phyloP scores from a whole-genome alignment of 2,113 vertebrate species.

The Donacobius atricapilla region DNA sequence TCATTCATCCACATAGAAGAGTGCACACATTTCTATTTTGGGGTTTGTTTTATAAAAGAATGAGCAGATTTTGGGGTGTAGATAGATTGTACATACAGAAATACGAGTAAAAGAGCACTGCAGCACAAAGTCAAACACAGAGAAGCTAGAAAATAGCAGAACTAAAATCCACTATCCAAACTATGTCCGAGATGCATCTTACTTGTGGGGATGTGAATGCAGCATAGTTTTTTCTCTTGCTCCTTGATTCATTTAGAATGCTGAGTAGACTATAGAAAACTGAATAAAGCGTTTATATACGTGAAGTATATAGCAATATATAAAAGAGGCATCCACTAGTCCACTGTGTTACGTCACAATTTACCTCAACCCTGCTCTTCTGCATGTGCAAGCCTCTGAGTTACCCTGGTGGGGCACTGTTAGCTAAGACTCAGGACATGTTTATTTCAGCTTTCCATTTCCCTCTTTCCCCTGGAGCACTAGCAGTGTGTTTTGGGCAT shows the following conservation, averaged over 20 bases:
- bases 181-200: neutral
- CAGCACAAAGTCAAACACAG: neutral
- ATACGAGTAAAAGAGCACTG: neutral
- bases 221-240: neutral
- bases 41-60: neutral
- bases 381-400: neutral
- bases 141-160: neutral
- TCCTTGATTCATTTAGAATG: neutral
- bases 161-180: neutral
- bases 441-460: neutral
- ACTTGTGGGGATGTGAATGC: neutral
- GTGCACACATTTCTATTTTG: neutral
- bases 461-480: fast-evolving
- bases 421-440: neutral
- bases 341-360: neutral
- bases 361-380: neutral
- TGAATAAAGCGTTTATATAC: neutral
- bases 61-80: neutral
- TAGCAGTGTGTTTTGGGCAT: neutral
- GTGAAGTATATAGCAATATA: neutral
- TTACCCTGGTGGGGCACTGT: neutral
- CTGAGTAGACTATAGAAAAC: neutral
- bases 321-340: neutral
- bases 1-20: neutral
- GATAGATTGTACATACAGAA: neutral